Evolutionary conservation across 1,140 invertebrate species (phyloP), one percentile per base, ranked within the genome.

Genomic region (Drosophila littoralis): DNA sequence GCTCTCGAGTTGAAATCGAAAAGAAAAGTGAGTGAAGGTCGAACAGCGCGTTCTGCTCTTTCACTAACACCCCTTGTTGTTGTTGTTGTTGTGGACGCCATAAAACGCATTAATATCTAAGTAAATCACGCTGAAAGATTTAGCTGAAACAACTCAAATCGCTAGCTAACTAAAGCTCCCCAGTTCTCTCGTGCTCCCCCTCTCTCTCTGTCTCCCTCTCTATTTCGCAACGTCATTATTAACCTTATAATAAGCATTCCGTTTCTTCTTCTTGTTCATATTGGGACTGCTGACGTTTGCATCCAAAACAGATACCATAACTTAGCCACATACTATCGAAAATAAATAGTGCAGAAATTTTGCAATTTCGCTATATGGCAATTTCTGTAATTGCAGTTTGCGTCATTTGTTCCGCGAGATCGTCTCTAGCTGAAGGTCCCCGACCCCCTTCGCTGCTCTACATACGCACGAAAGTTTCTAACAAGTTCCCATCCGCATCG

Each of bases 1-100:
- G n/a, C 15, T 17, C 45, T 75, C 52, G 74, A 71, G 68, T 79
- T 73, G 50, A 61, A 63, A 59, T 15, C 17, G 42, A 61, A 77
- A 80, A 51, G 71, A 79, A 68, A 77, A 73, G 54, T 58, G 76
- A 88, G 58, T 46, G 83, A 86, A 86, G 83, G 83, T 83, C 83
- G 66, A 42, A 28, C 17, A 12, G 7, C 1, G 6, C 12, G 48
- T 22, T 38, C 38, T 36, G 40, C 33, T 36, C 10, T 35, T n/a
- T 17, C n/a, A 6, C 10, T 36, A 45, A 28, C 12, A 12, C 32
- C 33, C 12, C 2, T 52, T 70, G n/a, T 40, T 71, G 12, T 50
- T 54, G 12, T 50, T 54, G 43, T 57, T 45, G 32, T 32, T 67
- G 75, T 67, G 55, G 15, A 58, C 28, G 76, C 70, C 48, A 79